Conservation (phyloP, 2,888 invertebrate genomes). For the Axea sp. region DNA sequence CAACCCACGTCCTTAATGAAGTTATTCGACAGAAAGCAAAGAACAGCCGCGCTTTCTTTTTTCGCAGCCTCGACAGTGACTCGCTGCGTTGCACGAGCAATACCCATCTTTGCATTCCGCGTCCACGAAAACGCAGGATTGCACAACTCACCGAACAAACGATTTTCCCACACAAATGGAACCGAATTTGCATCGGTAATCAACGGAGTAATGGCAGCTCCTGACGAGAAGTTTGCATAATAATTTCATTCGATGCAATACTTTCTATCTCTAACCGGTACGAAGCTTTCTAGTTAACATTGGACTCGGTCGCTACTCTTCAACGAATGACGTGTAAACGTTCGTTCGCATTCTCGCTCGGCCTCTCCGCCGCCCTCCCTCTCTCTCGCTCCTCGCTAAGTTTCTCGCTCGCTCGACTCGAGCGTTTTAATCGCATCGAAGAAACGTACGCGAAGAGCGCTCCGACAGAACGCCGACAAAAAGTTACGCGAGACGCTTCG, state of each 20-base stretch:
- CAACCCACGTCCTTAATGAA: slow-evolving; percentile 13
- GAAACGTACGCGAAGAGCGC: slow-evolving; percentile 27
- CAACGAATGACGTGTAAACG: slow-evolving; percentile 47
- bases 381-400: not conserved
- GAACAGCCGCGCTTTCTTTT: not conserved
- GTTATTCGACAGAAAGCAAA: slow-evolving; percentile 3
- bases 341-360: slow-evolving; percentile 31
- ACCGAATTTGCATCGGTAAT: slow-evolving; percentile 36
- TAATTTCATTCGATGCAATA: slow-evolving; percentile 54
- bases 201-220: slow-evolving; percentile 26
- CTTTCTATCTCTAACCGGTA: slow-evolving; percentile 55
- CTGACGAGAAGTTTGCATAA: slow-evolving; percentile 53
- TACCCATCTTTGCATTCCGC: slow-evolving; percentile 9
- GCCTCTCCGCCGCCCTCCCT: not conserved
- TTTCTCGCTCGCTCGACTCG: not conserved
- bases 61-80: not conserved
- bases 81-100: not conserved
- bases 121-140: not conserved
- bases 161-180: slow-evolving; percentile 14
- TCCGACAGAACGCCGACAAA: slow-evolving; percentile 4
- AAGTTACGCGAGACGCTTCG: slow-evolving; percentile 19
- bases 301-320: slow-evolving; percentile 48
- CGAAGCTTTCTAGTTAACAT: slow-evolving; percentile 55
- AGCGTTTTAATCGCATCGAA: slow-evolving; percentile 34
- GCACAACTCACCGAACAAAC: slow-evolving; percentile 3